Evolutionary conservation across 2,888 invertebrate species (phyloP).

Genomic region (Acleris literana): DNA sequence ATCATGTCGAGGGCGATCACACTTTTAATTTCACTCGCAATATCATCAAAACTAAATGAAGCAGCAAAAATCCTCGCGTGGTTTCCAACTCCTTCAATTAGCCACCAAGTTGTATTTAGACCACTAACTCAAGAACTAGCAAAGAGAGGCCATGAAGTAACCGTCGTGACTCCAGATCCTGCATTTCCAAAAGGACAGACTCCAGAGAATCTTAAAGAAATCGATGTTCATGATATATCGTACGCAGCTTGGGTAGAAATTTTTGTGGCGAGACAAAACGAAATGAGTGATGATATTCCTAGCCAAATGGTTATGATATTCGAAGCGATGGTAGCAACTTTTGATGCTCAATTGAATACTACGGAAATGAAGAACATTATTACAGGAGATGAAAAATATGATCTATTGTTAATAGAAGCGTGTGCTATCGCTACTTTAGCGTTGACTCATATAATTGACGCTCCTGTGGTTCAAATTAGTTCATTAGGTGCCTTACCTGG

Average conservation of each 20-base stretch:
- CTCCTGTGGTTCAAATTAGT: conserved; percentile 51
- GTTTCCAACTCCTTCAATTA: conserved; percentile 50
- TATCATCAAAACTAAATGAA: conserved; percentile 27
- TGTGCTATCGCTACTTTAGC: conserved; percentile 41
- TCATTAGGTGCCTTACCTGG: conserved; percentile 44
- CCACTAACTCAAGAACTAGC: conserved; percentile 49
- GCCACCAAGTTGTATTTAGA: conserved; percentile 52
- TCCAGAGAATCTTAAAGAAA: conserved; percentile 54
- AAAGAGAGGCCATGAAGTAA: conserved; percentile 50
- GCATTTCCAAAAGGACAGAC: conserved; percentile 43
- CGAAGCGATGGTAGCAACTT: conserved; percentile 24
- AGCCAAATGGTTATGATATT: conserved; percentile 10
- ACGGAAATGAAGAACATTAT: conserved; percentile 46
- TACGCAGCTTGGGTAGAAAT: conserved; percentile 43
- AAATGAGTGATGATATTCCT: conserved; percentile 8
- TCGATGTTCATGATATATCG: conserved; percentile 53
- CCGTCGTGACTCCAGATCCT: conserved; percentile 51
- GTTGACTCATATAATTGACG: conserved; percentile 48
- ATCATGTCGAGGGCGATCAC: background rate
- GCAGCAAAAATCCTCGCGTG: conserved; percentile 46
- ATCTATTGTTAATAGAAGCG: conserved; percentile 52
- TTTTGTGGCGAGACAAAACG: conserved; percentile 2
- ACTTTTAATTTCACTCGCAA: background rate
- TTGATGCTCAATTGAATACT: conserved; percentile 44
- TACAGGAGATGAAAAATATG: conserved; percentile 44